Base-by-base conservation (phyloP, 2,797 vertebrate species). In the Tiaroga cobitis region DNA sequence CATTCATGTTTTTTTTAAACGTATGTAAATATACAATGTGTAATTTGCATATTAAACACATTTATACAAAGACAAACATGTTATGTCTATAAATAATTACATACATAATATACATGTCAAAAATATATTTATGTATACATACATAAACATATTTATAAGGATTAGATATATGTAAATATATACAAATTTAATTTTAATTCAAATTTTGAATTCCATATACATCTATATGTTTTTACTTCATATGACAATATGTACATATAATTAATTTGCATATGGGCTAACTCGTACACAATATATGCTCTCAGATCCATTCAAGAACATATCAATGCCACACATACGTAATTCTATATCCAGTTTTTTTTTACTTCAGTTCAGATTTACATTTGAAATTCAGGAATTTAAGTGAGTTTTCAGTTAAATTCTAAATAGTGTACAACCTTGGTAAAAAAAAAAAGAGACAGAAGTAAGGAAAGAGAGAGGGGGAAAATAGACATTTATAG, bases 341-440 rank as follows among this genome's bases (percentile, higher is more conserved):
- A 56, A 76, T 34, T 54, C 19, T 75, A 18, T 3, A 67, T 18
- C 16, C 29, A 34, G 15, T 19, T 19, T 18, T 29, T 18, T 29
- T 7, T 32, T 68, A 68, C 65, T 21, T 68, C 8, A 67, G 29
- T 34, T 67, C 32, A 67, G 34, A 19, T 34, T 67, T 16, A 32
- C 7, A 19, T 67, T 19, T 67, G 8, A 67, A 34, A 34, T 67
- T 67, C 26, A 19, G n/a, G 19, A 7, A 54, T 34, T 18, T 46
- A 46, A 43, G 41, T 43, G 41, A 13, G 41, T 51, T 9, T 54
- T 32, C 18, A 75, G 46, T 54, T 24, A 1, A 34, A 11, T 13
- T 54, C 10, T 54, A 29, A 75, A 75, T 54, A 54, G 51, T 77
- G 74, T 24, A 59, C 34, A 76, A 59, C 51, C 21, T 56, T 76